A percentile compares a stretch with the other conserved stretches of the same genome.
phyloP scores from a whole-genome alignment of 2,797 vertebrate species.

The Perodicticus potto region DNA sequence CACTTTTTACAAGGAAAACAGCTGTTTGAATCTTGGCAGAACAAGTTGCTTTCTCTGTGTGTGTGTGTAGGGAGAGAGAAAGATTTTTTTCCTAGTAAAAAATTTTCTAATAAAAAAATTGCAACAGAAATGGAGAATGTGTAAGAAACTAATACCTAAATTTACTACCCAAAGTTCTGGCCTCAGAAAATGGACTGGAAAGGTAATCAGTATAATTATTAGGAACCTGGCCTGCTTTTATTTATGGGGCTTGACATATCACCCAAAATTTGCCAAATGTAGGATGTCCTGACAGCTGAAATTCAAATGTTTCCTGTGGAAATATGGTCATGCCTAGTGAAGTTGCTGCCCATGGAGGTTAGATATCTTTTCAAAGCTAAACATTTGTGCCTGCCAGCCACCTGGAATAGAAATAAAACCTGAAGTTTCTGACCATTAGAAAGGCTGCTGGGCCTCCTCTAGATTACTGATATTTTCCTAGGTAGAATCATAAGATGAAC shows the following conservation, averaged over 20 bases:
- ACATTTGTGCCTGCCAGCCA: conserved; percentile 49
- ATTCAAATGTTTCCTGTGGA: conserved; percentile 58
- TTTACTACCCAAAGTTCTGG: conserved; percentile 3
- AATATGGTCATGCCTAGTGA: conserved; percentile 58
- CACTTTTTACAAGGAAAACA: neutral
- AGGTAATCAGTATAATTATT: conserved; percentile 55
- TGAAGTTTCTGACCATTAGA: neutral
- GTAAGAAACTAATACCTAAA: conserved; percentile 21
- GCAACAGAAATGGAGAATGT: neutral
- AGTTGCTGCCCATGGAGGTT: neutral
- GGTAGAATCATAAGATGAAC: neutral
- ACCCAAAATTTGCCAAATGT: conserved; percentile 60
- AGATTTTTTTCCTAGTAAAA: neutral
- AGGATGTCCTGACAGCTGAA: conserved; percentile 64
- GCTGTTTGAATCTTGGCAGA: neutral
- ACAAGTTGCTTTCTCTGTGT: no score
- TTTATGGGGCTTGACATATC: conserved; percentile 57
- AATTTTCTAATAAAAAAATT: neutral
- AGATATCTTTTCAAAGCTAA: neutral
- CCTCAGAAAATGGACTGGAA: conserved; percentile 48
- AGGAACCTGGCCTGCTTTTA: conserved; percentile 39
- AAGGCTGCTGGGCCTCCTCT: neutral
- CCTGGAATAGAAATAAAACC: conserved; percentile 36
- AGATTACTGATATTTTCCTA: conserved; percentile 39
- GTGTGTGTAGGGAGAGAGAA: neutral